Base-by-base conservation (phyloP, 1,140 invertebrate species). In the Drosophila sp. region DNA sequence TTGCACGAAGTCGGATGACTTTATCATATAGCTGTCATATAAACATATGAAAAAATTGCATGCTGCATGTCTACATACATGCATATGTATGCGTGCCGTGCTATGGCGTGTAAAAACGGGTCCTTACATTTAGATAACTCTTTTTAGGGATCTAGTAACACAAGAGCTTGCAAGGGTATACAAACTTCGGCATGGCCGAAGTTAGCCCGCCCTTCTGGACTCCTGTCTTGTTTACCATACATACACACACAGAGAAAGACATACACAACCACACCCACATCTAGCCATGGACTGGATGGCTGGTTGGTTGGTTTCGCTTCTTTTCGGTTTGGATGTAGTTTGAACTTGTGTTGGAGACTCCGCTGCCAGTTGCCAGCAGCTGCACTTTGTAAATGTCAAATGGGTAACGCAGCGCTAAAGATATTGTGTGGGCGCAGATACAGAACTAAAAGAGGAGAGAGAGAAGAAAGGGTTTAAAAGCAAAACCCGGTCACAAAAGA, bases 321-420 rank as follows among this genome's bases (percentile, higher is more conserved):
- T 32, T 8, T 50, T 40, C 41, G 62, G 58, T 29, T 40, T 54
- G 29, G 25, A 11, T 25, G 32, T 58, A 38, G 27, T 60, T 72
- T 40, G 27, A 47, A 61, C 41, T 58, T 56, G 30, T 47, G 44
- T 47, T 25, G 44, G 44, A 23, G 40, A 11, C 38, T 38, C 29
- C 6, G 44, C 33, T 66, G 61, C 50, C 29, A 25, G 25, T 44
- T 55, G 60, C 44, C 72, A 78, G 60, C 72, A 78, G 63, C 65
- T 75, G 65, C 74, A 68, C 74, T 83, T 79, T 74, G 77, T 44
- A 85, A 85, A 85, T 85, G 78, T 69, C 82, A 85, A 29, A 64
- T 35, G 65, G 70, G 63, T 61, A 54, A 47, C 17, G 30, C 44
- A 50, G 17, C 32, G 56, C 6, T 17, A 23, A 58, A 17, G n/a